Conservation (phyloP, 2,113 vertebrate species). For the Tympanuchus pallidicinctus region DNA sequence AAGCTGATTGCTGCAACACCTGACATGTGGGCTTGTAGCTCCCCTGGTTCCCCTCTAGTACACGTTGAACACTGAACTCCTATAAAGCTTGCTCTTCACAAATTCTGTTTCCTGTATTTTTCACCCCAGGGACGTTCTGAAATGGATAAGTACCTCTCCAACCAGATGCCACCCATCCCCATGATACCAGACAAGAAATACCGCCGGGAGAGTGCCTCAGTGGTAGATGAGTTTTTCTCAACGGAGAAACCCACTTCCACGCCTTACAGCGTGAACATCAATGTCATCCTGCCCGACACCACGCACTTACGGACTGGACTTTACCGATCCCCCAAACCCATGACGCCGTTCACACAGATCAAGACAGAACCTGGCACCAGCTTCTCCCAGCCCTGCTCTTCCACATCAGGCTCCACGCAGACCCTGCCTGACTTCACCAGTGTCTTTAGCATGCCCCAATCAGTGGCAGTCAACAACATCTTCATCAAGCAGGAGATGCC, state of each 20-base stretch:
- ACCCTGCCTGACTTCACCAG: slow-evolving; percentile 92
- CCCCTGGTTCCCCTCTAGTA: neutral
- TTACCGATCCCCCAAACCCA: slow-evolving; percentile 78
- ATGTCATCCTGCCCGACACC: slow-evolving; percentile 88
- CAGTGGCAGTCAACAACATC: slow-evolving; percentile 81
- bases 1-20: neutral
- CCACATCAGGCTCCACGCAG: slow-evolving; percentile 77
- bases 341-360: slow-evolving; percentile 72
- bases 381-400: slow-evolving; percentile 77
- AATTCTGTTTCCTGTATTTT: neutral
- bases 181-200: slow-evolving; percentile 84
- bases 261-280: slow-evolving; percentile 93
- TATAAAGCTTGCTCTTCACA: neutral
- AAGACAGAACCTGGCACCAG: slow-evolving; percentile 84
- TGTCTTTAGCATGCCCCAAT: slow-evolving; percentile 88
- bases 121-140: slow-evolving; percentile 76
- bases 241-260: slow-evolving; percentile 80
- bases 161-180: slow-evolving; percentile 38
- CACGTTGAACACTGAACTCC: accelerated
- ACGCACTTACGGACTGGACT: slow-evolving; percentile 89
- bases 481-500: slow-evolving; percentile 89
- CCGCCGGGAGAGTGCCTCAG: slow-evolving; percentile 87
- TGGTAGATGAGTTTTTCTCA: slow-evolving; percentile 91
- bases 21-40: neutral
- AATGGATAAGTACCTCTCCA: slow-evolving; percentile 89